Conservation (phyloP, 2,888 invertebrate species). For the Coenonympha glycerion region DNA sequence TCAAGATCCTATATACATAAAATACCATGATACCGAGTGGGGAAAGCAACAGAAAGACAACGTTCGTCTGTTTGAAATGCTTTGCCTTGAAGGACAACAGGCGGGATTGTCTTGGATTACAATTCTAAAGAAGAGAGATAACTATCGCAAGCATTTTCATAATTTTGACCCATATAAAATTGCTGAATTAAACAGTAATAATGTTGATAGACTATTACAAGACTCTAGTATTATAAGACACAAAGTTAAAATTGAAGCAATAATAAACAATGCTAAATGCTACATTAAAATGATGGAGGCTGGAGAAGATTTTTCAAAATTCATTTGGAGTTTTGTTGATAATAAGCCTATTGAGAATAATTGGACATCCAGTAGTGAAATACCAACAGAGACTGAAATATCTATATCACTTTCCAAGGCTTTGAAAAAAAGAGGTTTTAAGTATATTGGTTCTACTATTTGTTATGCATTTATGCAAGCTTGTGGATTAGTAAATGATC, state of each 20-base stretch:
- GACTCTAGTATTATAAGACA: constrained; percentile 51
- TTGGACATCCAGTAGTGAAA: constrained; percentile 43
- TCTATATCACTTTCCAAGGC: constrained; percentile 50
- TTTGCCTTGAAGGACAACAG: constrained; percentile 68
- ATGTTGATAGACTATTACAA: constrained; percentile 37
- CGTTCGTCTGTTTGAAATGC: constrained; percentile 55
- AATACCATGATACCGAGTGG: constrained; percentile 66
- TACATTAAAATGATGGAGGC: constrained; percentile 49
- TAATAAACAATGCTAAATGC: constrained; percentile 56
- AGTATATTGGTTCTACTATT: constrained; percentile 57
- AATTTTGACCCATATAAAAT: constrained; percentile 53
- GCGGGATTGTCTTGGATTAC: constrained; percentile 66
- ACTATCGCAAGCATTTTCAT: constrained; percentile 46
- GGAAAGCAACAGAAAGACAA: constrained; percentile 50
- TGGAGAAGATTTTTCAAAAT: constrained; percentile 50
- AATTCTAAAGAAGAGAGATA: constrained; percentile 57
- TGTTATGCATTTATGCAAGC: constrained; percentile 71
- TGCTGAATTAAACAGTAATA: constrained; percentile 35
- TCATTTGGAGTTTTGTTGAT: constrained; percentile 58
- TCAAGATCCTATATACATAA: constrained; percentile 52
- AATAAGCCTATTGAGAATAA: constrained; percentile 47
- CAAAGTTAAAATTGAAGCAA: constrained; percentile 55
- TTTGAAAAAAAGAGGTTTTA: constrained; percentile 55
- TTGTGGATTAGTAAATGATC: constrained; percentile 64
- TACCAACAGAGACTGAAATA: constrained; percentile 45